These are phyloP conservation scores for Dromius quadrimaculatus DNA, from an alignment of 2,888 invertebrate species.

Conservation along the genomic window DNA sequence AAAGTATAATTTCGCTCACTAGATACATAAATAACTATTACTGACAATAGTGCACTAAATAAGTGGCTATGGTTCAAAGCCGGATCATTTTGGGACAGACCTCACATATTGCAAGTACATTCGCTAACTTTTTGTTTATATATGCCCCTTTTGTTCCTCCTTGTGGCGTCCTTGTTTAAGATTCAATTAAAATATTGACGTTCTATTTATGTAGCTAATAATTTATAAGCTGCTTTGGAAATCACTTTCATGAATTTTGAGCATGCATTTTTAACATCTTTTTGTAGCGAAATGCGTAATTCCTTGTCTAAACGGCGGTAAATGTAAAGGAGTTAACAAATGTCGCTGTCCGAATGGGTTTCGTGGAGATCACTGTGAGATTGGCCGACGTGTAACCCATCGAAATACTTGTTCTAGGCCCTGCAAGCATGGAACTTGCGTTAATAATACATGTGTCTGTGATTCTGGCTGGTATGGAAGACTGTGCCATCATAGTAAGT, in stretches of 20 bases:
- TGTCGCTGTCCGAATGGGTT: slow-evolving; percentile 89
- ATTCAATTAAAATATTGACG: too few relatives aligned
- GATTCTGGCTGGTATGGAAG: slow-evolving; percentile 87
- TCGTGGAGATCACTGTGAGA: slow-evolving; percentile 92
- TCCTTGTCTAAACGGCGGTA: slow-evolving; percentile 91
- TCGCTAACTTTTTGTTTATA: too few relatives aligned
- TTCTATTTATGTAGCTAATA: too few relatives aligned
- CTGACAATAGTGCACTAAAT: too few relatives aligned
- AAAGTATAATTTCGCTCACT: too few relatives aligned
- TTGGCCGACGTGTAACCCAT: slow-evolving; percentile 77
- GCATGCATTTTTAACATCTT: not conserved
- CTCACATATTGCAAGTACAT: too few relatives aligned
- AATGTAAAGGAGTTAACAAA: slow-evolving; percentile 89
- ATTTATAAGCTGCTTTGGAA: not conserved
- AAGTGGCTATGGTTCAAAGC: too few relatives aligned
- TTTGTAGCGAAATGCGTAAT: slow-evolving; percentile 71
- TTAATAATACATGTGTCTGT: slow-evolving; percentile 80
- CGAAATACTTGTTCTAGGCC: slow-evolving; percentile 80
- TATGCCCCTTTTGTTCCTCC: too few relatives aligned
- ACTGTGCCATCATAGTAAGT: slow-evolving; percentile 81
- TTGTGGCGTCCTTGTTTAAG: too few relatives aligned
- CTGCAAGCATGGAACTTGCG: slow-evolving; percentile 84
- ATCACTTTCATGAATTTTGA: not conserved
- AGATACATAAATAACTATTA: too few relatives aligned
- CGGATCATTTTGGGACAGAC: too few relatives aligned